Evolutionary conservation across 2,113 vertebrate genomes (phyloP).

Genomic region (Brevimyrus niger): DNA sequence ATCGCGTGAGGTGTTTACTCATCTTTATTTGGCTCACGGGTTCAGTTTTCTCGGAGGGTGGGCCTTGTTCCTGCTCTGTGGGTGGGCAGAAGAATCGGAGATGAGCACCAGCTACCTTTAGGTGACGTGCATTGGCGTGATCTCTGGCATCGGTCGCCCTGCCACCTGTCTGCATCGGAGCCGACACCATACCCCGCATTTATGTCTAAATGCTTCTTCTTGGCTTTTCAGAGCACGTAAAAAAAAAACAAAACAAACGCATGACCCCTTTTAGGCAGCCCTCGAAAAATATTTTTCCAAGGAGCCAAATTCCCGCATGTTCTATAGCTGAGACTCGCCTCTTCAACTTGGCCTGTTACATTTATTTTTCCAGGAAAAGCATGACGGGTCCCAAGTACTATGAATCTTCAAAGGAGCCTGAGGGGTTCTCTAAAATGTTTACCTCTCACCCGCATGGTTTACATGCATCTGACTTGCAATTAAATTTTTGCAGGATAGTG

Average conservation of each 20-base stretch:
- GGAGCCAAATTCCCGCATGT: constrained; percentile 13
- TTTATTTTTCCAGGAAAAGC: constrained; percentile 24
- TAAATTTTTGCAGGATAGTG: background rate
- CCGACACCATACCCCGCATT: constrained; percentile 33
- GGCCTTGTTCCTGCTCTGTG: constrained; percentile 28
- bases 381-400: background rate
- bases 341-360: background rate
- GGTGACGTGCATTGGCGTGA: constrained; percentile 34
- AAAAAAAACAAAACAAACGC: constrained; percentile 34
- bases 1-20: constrained; percentile 20
- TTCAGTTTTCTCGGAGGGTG: background rate
- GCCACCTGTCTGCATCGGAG: constrained; percentile 47
- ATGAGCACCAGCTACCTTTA: constrained; percentile 36
- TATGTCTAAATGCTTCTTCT: constrained; percentile 49
- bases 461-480: background rate
- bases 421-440: background rate
- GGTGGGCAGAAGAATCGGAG: constrained; percentile 41
- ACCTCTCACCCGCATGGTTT: constrained; percentile 18
- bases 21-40: background rate
- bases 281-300: constrained; percentile 33
- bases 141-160: constrained; percentile 37
- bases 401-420: constrained; percentile 1
- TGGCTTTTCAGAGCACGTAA: constrained; percentile 50
- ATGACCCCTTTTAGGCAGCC: constrained; percentile 18
- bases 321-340: constrained; percentile 36